These are phyloP conservation scores for Erebia ligea DNA, from an alignment of 2,888 invertebrate species.

Conservation along the genomic window DNA sequence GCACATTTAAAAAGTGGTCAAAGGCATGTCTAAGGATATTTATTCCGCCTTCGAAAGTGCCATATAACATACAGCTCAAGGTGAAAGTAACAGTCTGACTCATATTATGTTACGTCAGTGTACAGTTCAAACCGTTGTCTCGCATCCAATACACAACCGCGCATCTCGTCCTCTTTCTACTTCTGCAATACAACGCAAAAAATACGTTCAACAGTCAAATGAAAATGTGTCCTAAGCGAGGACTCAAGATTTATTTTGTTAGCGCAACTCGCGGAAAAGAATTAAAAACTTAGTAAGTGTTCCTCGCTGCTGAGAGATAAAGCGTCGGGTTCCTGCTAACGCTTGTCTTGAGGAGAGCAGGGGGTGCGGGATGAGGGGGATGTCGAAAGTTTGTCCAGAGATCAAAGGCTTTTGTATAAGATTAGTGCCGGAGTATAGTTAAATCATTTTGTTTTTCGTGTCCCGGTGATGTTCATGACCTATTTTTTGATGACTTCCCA, in stretches of 20 bases:
- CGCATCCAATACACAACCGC: no score
- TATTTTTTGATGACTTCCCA: no score
- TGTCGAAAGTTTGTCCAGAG: not conserved
- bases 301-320: slow-evolving; percentile 55
- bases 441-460: not conserved
- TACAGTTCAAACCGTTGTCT: no score
- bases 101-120: no score
- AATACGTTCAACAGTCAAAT: not conserved
- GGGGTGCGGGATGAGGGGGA: not conserved
- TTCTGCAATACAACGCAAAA: not conserved
- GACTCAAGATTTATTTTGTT: slow-evolving; percentile 33
- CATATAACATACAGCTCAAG: no score
- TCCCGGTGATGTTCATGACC: not conserved
- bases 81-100: no score
- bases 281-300: slow-evolving; percentile 46
- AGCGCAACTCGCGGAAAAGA: slow-evolving; percentile 37
- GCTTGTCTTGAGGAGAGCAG: not conserved
- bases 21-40: no score
- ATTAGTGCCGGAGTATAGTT: not conserved
- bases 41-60: no score
- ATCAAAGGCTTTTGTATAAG: not conserved
- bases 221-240: not conserved
- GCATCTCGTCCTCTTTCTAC: no score
- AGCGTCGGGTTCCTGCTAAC: slow-evolving; percentile 47
- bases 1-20: no score